Conservation (phyloP, 2,888 invertebrate species). For the Callosobruchus maculatus region DNA sequence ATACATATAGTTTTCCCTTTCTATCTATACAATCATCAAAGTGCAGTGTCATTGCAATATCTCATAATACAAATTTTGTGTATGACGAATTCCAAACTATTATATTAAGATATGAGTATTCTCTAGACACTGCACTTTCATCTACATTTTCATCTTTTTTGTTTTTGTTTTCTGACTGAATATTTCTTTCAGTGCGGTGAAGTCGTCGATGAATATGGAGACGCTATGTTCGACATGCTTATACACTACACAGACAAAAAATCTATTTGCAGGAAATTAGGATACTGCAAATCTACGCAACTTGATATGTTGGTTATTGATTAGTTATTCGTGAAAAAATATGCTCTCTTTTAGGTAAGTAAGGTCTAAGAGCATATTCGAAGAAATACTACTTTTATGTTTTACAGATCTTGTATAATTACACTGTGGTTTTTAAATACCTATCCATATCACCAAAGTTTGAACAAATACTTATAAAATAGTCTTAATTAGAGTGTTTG, state of each 20-base stretch:
- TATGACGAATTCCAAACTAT: too few species aligned
- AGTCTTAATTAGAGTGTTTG: not conserved
- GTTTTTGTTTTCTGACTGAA: not conserved
- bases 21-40: not conserved
- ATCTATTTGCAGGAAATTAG: slow-evolving; percentile 21
- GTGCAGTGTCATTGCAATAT: not conserved
- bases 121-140: too few species aligned
- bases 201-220: slow-evolving; percentile 69
- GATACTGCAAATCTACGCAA: slow-evolving; percentile 20
- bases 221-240: slow-evolving; percentile 65
- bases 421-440: not conserved
- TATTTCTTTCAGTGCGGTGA: slow-evolving; percentile 59
- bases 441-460: not conserved
- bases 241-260: slow-evolving; percentile 45
- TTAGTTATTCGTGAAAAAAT: slow-evolving; percentile 50
- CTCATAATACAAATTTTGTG: too few species aligned
- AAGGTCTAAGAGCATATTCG: not conserved
- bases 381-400: not conserved
- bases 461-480: slow-evolving; percentile 42
- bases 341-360: slow-evolving; percentile 67
- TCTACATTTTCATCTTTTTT: not conserved
- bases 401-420: not conserved
- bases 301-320: slow-evolving; percentile 18
- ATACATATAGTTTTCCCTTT: not conserved
- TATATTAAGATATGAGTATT: too few species aligned